Evolutionary conservation across 92 coral and sea anemone genomes (phyloP), one percentile per base, ranked within the genome.

Genomic region (Chrysogorgia sp.): DNA sequence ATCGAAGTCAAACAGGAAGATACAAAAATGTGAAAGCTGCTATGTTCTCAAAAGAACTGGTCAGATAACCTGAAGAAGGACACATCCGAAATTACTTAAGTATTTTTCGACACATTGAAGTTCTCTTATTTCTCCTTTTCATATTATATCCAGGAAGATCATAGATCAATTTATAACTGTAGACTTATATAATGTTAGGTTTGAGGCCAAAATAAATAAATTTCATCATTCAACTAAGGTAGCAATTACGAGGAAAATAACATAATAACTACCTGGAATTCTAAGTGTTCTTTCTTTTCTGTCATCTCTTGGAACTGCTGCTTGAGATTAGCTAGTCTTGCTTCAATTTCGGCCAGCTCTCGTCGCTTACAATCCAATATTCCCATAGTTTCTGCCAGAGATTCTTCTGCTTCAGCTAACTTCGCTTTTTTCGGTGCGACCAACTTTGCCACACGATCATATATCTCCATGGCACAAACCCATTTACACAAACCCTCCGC

Each of bases 401-500:
- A 96, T 58, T 75, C 86, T 75, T 96, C 99, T 10, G 99, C 99
- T 66, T 92, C 96, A 10, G 99, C 96, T 19, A 96, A 76, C 61
- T 88, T 87, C 66, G 90, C 91, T 41, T 96, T 96, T 92, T 96
- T 96, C 0, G 99, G 99, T 0, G 99, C 99, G 23, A 96, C 99
- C 50, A 96, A 97, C 91, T 96, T 96, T 9, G 99, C 99, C 23
- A 96, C 99, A 43, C 99, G 96, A 68, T 96, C 99, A 33, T 96
- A 96, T 61, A 96, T 96, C 70, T 96, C 99, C 80, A 96, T 88
- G 75, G 99, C 96, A 34, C 82, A 86, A 10, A 96, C 97, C 99
- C 99, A 96, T 82, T 96, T 96, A 67, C 99, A 96, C 64, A 96
- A 80, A 32, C 99, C 99, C 62, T 96, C 99, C 20, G 99, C 99